These are phyloP conservation scores for Arrhopalites spinosus DNA, from an alignment of 2,888 invertebrate genomes.

Conservation along the genomic window DNA sequence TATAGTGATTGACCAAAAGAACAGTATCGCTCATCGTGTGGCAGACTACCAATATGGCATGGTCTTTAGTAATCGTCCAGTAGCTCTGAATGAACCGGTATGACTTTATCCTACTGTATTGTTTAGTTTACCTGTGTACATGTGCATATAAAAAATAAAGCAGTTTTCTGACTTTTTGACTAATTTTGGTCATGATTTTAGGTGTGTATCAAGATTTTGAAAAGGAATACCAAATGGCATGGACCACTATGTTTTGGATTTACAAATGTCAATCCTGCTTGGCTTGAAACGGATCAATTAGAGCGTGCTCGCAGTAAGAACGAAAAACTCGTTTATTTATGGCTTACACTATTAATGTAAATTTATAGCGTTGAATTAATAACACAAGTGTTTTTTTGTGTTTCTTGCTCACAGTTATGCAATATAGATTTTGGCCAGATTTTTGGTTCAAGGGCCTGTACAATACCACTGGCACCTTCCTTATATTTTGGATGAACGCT, in stretches of 20 bases:
- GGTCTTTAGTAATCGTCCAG: conserved; percentile 42
- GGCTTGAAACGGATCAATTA: conserved; percentile 19
- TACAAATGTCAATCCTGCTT: conserved; percentile 41
- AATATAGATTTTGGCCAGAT: conserved; percentile 28
- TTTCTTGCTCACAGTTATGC: too few relatives aligned
- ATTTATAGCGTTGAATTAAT: not conserved
- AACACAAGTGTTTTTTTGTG: too few relatives aligned
- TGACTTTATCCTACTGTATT: conserved; percentile 17
- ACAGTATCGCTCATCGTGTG: conserved; percentile 31
- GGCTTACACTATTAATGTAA: not conserved
- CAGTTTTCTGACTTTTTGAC: not conserved
- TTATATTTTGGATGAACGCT: conserved; percentile 36
- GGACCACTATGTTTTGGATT: conserved; percentile 47
- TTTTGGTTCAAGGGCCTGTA: conserved; percentile 42
- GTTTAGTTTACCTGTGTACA: too few relatives aligned
- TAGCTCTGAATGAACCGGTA: conserved; percentile 42
- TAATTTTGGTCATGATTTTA: not conserved
- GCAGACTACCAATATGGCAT: conserved; percentile 41
- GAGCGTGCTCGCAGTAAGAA: conserved; percentile 25
- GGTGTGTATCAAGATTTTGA: not conserved
- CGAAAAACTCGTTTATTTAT: not conserved
- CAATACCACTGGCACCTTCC: conserved; percentile 15
- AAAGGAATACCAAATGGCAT: conserved; percentile 20
- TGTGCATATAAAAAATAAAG: too few relatives aligned
- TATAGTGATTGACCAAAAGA: conserved; percentile 22